These are phyloP conservation scores for Eupithecia subfuscata DNA, from an alignment of 2,888 invertebrate genomes.

Conservation along the genomic window DNA sequence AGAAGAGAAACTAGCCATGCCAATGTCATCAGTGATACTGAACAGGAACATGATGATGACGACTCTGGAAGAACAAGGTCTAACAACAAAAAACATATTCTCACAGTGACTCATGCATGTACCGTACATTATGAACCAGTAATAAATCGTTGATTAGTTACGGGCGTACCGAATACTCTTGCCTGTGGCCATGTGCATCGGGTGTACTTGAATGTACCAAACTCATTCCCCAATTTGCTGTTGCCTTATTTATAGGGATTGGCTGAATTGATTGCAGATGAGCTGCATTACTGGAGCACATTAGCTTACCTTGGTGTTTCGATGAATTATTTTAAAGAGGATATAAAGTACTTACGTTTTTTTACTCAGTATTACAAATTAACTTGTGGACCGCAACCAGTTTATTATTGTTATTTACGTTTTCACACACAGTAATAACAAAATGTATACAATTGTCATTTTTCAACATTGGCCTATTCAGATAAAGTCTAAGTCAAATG, in stretches of 20 bases:
- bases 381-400: background rate
- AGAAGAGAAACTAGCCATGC: background rate
- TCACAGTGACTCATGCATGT: constrained; percentile 24
- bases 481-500: background rate
- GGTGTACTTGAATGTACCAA: constrained; percentile 26
- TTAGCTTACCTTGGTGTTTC: background rate
- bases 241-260: constrained; percentile 29
- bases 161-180: constrained; percentile 31
- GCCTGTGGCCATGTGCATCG: constrained; percentile 35
- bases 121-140: constrained; percentile 23
- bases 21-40: background rate
- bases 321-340: background rate
- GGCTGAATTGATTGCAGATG: constrained; percentile 25
- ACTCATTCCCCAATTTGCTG: constrained; percentile 28
- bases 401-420: background rate
- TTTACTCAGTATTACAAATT: background rate
- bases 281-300: constrained; percentile 13
- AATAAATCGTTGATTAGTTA: constrained; percentile 38
- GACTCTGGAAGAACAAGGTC: background rate
- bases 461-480: background rate
- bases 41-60: background rate
- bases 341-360: background rate
- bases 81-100: constrained; percentile 17
- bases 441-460: background rate
- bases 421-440: background rate